Base-by-base conservation (phyloP, 2,888 invertebrate species). In the Ichneumoninae sp. region DNA sequence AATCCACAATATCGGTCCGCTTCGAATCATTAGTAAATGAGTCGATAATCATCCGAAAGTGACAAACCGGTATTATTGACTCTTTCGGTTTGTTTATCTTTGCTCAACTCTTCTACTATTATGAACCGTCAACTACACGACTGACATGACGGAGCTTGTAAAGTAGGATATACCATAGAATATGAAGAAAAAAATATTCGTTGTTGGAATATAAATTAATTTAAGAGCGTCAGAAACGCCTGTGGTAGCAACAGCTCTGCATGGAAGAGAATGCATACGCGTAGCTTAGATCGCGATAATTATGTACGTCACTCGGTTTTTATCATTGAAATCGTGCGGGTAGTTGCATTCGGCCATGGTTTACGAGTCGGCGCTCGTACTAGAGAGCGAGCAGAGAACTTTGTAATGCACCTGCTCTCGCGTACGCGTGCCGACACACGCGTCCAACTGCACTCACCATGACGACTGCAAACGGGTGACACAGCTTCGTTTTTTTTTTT, bases 251-350 rank as follows among this genome's bases (percentile, higher is more conserved):
- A 62, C 30, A 33, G 30, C 30, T 30, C n/a, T 62, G 62, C 1
- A 13, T 26, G 62, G 8, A 52, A 62, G 3, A 66, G 74, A 66
- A 52, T 82, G 75, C 84, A 85, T 80, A 80, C 79, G 86, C 70
- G 54, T 62, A 52, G 57, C 66, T 76, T 69, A 80, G 72, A 80
- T 80, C 66, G 52, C 74, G 85, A 83, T 86, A 87, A 88, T 87
- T 89, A 89, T 86, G 82, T 82, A 83, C 85, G 90, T 89, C 88
- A 88, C 87, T 86, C 88, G 54, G 89, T 90, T 84, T 85, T 86
- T 93, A 93, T 93, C 93, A 91, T 90, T 82, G 87, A 89, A 92
- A 93, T 93, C 93, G 93, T 93, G 93, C 93, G 93, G 93, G 93
- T 91, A 93, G 89, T 87, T 87, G 80, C 86, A 50, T 54, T 71